phyloP scores from a whole-genome alignment of 2,888 invertebrate species.

The Agriopis marginaria region DNA sequence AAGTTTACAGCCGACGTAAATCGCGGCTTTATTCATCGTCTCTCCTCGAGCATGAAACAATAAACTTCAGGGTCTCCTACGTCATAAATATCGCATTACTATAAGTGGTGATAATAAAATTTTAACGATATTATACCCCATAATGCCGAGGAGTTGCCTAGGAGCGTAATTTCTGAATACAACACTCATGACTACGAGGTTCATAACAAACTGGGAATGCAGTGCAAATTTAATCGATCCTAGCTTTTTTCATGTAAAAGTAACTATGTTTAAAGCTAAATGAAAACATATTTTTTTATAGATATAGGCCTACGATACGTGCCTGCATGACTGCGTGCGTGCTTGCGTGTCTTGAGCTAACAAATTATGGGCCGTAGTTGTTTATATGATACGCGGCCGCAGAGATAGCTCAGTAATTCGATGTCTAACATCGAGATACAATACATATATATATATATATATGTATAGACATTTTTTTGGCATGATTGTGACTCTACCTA shows the following conservation, averaged over 20 bases:
- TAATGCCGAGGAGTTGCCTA: constrained; percentile 57
- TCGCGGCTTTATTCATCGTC: constrained; percentile 74
- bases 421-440: neutral
- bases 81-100: constrained; percentile 80
- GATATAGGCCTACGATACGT: too few species aligned
- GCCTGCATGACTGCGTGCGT: too few species aligned
- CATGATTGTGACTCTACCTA: too few species aligned
- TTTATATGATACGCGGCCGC: neutral
- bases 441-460: too few species aligned
- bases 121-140: constrained; percentile 68
- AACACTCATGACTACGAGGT: constrained; percentile 34
- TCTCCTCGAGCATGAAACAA: constrained; percentile 74
- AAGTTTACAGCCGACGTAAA: constrained; percentile 73
- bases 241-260: too few species aligned
- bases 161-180: constrained; percentile 45
- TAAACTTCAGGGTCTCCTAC: constrained; percentile 69
- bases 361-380: too few species aligned
- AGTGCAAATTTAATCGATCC: neutral
- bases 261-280: too few species aligned
- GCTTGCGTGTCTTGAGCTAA: too few species aligned
- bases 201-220: constrained; percentile 9
- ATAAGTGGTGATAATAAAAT: constrained; percentile 77
- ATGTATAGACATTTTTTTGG: too few species aligned
- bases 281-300: too few species aligned
- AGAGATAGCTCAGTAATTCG: neutral